Evolutionary conservation across 2,113 vertebrate species (phyloP).

Genomic region (Eudyptes chrysolophus): DNA sequence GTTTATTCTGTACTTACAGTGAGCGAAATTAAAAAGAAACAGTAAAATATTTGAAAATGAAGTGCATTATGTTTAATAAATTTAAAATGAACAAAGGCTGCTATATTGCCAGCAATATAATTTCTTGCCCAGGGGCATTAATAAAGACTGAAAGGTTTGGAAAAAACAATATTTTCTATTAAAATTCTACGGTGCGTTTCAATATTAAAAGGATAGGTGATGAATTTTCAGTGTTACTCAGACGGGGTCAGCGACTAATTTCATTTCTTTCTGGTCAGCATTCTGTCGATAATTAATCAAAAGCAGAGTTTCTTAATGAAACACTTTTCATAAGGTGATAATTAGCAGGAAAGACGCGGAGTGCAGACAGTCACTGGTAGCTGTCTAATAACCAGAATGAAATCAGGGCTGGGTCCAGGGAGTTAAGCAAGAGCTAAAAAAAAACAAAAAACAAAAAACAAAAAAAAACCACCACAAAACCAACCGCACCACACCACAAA

Average conservation of each 20-base stretch:
- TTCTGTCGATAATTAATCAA: conserved; percentile 96
- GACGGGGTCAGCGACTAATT: conserved; percentile 84
- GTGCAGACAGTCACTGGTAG: conserved; percentile 79
- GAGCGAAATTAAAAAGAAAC: conserved; percentile 86
- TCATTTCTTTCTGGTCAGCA: conserved; percentile 90
- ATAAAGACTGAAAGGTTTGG: conserved; percentile 85
- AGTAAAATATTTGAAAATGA: conserved; percentile 88
- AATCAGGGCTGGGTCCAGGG: conserved; percentile 71
- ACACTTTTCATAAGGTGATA: conserved; percentile 98
- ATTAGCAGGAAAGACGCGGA: conserved; percentile 88
- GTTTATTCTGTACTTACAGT: conserved; percentile 84
- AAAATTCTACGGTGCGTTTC: conserved; percentile 83
- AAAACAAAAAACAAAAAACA: background rate
- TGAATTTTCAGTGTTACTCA: conserved; percentile 84
- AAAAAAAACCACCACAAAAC: background rate
- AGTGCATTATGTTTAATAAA: conserved; percentile 87
- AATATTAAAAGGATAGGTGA: conserved; percentile 88
- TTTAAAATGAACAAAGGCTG: conserved; percentile 87
- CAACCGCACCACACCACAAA: background rate
- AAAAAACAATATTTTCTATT: conserved; percentile 85
- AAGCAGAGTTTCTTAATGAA: conserved; percentile 96
- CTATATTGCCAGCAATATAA: conserved; percentile 82
- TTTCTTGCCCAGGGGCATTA: conserved; percentile 82
- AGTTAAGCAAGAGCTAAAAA: conserved; percentile 44
- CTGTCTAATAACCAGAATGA: conserved; percentile 82